phyloP scores from a whole-genome alignment of 1,140 invertebrate species.

The Eciton burchellii region DNA sequence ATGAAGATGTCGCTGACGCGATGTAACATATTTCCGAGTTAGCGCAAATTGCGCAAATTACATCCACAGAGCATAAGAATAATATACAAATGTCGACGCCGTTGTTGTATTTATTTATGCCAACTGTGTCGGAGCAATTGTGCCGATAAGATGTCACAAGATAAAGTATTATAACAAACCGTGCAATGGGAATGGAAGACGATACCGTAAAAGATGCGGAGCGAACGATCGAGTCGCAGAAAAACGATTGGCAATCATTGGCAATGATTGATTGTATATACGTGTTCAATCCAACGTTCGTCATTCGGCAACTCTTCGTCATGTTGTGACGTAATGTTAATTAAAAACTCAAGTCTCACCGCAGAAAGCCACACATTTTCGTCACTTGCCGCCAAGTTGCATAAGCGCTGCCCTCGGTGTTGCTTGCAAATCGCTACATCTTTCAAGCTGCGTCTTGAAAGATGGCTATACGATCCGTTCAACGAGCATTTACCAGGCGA shows the following conservation, averaged over 20 bases:
- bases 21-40: constrained; percentile 2
- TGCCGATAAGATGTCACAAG: neutral
- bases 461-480: neutral
- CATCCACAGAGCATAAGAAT: neutral
- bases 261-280: neutral
- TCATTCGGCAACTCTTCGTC: neutral
- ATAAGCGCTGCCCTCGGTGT: neutral
- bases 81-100: neutral
- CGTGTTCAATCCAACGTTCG: no score
- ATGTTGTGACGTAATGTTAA: neutral
- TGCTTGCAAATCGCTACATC: neutral
- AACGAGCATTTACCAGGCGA: neutral
- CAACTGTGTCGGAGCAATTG: neutral
- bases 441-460: constrained; percentile 8
- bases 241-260: no score
- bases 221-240: no score
- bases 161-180: neutral
- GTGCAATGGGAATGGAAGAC: neutral
- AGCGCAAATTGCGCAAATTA: neutral
- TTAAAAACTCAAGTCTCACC: neutral
- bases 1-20: neutral
- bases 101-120: neutral
- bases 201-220: neutral
- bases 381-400: neutral
- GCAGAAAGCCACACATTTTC: neutral